Evolutionary conservation across 2,797 vertebrate species (phyloP).

Genomic region (Allobates femoralis): DNA sequence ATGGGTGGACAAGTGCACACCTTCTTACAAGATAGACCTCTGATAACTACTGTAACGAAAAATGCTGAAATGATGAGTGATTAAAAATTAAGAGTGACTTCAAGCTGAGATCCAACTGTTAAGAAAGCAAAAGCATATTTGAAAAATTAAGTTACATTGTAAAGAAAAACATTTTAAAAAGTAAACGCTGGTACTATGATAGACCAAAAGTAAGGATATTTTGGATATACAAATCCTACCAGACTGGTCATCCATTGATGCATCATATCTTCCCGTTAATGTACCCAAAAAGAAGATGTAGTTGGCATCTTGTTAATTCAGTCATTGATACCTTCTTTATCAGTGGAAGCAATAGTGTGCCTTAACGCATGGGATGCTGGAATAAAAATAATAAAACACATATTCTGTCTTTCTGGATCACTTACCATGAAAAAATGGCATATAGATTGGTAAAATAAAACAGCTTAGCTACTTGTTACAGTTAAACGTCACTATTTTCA

Average conservation of each 20-base stretch:
- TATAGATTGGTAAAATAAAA: neutral
- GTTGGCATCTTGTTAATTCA: neutral
- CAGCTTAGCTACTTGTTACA: neutral
- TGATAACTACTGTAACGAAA: no score
- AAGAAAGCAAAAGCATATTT: neutral
- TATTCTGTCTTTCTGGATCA: neutral
- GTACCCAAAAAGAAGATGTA: neutral
- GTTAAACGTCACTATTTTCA: neutral
- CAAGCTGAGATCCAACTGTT: neutral
- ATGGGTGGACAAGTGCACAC: no score
- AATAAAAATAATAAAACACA: neutral
- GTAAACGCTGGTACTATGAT: neutral
- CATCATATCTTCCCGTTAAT: neutral
- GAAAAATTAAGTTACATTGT: neutral
- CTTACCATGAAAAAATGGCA: neutral
- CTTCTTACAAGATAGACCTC: no score
- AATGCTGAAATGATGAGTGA: no score
- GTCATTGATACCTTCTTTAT: neutral
- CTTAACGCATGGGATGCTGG: constrained; percentile 36
- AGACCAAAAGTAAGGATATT: no score
- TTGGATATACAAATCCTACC: no score
- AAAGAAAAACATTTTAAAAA: neutral
- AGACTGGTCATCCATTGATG: neutral
- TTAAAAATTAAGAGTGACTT: neutral
- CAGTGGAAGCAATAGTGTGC: constrained; percentile 20